phyloP scores from a whole-genome alignment of 1,140 invertebrate species.

The Aphelenchoides fujianensis region DNA sequence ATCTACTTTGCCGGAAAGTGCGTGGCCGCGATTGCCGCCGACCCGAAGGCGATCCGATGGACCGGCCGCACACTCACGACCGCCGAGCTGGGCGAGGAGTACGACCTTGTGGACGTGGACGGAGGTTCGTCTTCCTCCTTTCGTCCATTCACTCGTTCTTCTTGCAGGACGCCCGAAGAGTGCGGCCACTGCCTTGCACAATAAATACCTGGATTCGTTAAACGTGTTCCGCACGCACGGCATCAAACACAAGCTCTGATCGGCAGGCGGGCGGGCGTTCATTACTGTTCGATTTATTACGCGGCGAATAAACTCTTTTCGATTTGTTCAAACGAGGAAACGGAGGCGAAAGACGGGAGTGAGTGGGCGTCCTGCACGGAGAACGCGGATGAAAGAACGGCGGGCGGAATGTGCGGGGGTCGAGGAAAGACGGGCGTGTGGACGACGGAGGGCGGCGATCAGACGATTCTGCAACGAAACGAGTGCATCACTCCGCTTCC shows the following conservation, averaged over 20 bases:
- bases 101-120: constrained; percentile 24
- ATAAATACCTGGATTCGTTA: not conserved
- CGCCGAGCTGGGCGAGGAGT: constrained; percentile 19
- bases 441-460: too few species aligned
- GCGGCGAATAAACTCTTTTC: too few species aligned
- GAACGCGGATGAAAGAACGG: too few species aligned
- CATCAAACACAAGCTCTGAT: constrained; percentile 6
- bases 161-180: not conserved
- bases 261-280: not conserved
- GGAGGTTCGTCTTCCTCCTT: constrained; percentile 18
- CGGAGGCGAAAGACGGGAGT: too few species aligned
- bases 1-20: constrained; percentile 32
- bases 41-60: constrained; percentile 19
- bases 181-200: not conserved
- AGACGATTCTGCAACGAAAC: too few species aligned
- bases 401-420: too few species aligned
- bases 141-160: not conserved
- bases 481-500: too few species aligned
- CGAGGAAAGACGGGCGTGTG: too few species aligned
- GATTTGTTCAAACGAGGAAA: too few species aligned
- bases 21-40: constrained; percentile 16
- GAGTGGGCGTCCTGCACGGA: too few species aligned
- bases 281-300: too few species aligned
- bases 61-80: constrained; percentile 25
- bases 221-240: constrained; percentile 3